Evolutionary conservation across 2,113 vertebrate species (phyloP), one percentile per base, ranked within the genome.

Genomic region (Mustelus asterias): DNA sequence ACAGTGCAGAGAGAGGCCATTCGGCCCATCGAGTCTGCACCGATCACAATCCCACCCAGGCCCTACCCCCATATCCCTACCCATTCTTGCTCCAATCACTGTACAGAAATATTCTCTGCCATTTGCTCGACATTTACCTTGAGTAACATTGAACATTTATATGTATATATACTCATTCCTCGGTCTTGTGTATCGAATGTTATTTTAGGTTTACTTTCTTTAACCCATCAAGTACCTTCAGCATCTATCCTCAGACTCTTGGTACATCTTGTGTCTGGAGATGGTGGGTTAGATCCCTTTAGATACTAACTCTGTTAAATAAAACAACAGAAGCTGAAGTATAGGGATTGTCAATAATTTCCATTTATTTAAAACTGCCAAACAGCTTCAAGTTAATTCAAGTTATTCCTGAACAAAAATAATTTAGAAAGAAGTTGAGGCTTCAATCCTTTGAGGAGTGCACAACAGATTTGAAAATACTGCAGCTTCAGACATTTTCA

Each of bases 331-430:
- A n/a, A 90, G 48, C 88, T 60, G 88, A 54, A 63, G 48, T 60
- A 33, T 54, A 89, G 26, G 22, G 88, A 90, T 60, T 90, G 88
- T 90, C 88, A 90, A 63, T 48, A 48, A 58, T 16, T 90, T 90
- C 58, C 54, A 90, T 90, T 90, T 90, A 90, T 90, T 90, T 90
- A 16, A 60, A 90, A 63, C 88, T 63, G 54, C 54, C 54, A 63
- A 33, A 54, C 13, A 33, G 88, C 86, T 89, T 90, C 29, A 90
- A 60, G 29, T 63, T 63, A 58, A 83, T n/a, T n/a, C 37, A 83
- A 67, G 72, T 90, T 90, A 60, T 60, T 90, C 60, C 88, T n/a
- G 54, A 90, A 60, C 88, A 58, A 90, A 89, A 60, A 90, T 90
- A 90, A 90, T 63, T 90, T 90, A 90, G 88, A 90, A 90, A 83